Evolutionary conservation across 2,888 invertebrate genomes (phyloP), one percentile per base, ranked within the genome.

Genomic region (Limnephilus auricula): DNA sequence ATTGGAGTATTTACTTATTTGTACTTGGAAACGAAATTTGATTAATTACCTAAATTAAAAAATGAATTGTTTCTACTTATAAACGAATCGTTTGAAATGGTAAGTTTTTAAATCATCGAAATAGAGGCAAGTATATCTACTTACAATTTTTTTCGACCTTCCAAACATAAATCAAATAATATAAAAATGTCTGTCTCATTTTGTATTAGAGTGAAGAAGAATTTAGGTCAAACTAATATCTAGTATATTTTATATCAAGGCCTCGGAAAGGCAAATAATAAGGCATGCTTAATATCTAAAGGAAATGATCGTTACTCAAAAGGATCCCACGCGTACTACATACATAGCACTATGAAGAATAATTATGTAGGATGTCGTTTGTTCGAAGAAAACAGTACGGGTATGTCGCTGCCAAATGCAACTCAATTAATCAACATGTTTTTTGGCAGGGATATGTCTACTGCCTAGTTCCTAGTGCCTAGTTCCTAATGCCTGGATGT

Each of bases 381-480:
- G 65, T 65, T 65, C n/a, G 65, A 65, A 65, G 65, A 65, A 65
- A 65, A 65, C 65, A 65, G 25, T 65, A 65, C 34, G 31, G 82
- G 82, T 32, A 82, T 32, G 82, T 82, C 34, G 32, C 34, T 82
- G 34, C 82, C 82, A 82, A 82, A 82, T 82, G 82, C 82, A 82
- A 82, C 34, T 25, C 82, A 34, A 82, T 82, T 82, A 82, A 82
- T 82, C 82, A 82, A 32, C 34, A 37, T 82, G 82, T 82, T 82
- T 82, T 82, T 82, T 82, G 82, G 34, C 34, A 25, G 25, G 34
- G 82, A 12, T 32, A 82, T 82, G 25, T 34, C 34, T 9, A 13
- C 25, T 65, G 82, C 31, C 80, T 50, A 50, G 15, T 40, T 2
- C 40, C 40, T 45, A 45, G 45, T 65, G 50, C 50, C 65, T 65